Percentiles rank a stretch among this genome's conserved stretches.
phyloP scores from a whole-genome alignment of 2,888 invertebrate genomes.

The Zygogramma bicolorata region DNA sequence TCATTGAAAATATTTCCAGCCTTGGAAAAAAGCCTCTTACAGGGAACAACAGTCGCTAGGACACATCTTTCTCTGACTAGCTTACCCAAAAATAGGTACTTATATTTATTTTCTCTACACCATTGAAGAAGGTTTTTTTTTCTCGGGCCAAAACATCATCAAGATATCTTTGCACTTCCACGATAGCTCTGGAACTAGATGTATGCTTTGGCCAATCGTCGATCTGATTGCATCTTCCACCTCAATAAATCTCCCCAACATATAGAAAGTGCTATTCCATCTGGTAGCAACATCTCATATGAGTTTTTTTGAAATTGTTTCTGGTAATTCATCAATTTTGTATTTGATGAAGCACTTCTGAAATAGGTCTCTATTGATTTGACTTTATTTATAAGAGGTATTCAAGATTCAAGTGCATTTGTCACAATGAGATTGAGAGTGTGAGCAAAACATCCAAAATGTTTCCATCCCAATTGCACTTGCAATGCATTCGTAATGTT shows the following conservation, averaged over 20 bases:
- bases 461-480: slow-evolving; percentile 15
- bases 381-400: slow-evolving; percentile 8
- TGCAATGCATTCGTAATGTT: slow-evolving; percentile 30
- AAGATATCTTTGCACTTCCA: slow-evolving; percentile 37
- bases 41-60: slow-evolving; percentile 38
- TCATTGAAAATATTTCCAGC: slow-evolving; percentile 26
- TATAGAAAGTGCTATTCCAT: slow-evolving; percentile 35
- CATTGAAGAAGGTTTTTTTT: slow-evolving; percentile 26
- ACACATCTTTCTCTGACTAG: slow-evolving; percentile 32
- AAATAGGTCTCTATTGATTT: slow-evolving; percentile 29
- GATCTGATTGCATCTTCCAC: slow-evolving; percentile 25
- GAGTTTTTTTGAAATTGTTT: slow-evolving; percentile 29
- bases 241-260: slow-evolving; percentile 25
- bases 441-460: slow-evolving; percentile 29
- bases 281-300: slow-evolving; percentile 26
- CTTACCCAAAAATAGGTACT: slow-evolving; percentile 29
- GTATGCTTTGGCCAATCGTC: slow-evolving; percentile 2
- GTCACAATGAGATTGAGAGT: slow-evolving; percentile 25
- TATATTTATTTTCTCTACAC: slow-evolving; percentile 30
- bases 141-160: slow-evolving; percentile 22
- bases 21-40: slow-evolving; percentile 41
- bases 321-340: slow-evolving; percentile 28
- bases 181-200: slow-evolving; percentile 25
- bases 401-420: neutral
- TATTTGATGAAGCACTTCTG: slow-evolving; percentile 16